Evolutionary conservation across 2,797 vertebrate genomes (phyloP), one percentile per base, ranked within the genome.

Genomic region (Denticeps clupeoides): DNA sequence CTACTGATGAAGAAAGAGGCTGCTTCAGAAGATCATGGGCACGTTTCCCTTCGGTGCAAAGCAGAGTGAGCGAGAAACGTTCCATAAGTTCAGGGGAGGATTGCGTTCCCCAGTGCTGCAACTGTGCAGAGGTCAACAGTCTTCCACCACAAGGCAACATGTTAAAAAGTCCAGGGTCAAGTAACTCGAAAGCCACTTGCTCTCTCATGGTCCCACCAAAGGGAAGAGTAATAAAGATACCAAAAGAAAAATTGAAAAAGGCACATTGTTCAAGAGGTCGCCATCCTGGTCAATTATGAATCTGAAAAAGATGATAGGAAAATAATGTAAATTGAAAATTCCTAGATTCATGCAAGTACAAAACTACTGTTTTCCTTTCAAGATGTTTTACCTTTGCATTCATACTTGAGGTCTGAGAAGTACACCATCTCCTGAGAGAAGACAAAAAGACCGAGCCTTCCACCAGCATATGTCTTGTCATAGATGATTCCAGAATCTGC

Each of bases 371-470:
- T 5, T 25, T 25, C 24, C 21, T 8, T 21, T 11, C 7, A 21
- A 24, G 27, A 11, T 7, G 7, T 49, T 79, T 79, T 82, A 99
- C 95, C 95, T 97, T 82, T 87, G 71, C 94, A 98, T 81, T 97
- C 91, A 11, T 99, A 99, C 89, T 97, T 98, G 71, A 99, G 86
- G 68, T 97, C 94, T 9, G 95, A 99, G 80, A 99, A 99, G 86
- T 97, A 98, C 67, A 94, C 92, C 93, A 96, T 95, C 85, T 98
- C 95, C 80, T 99, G 94, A 60, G 95, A 99, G 81, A 99, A 98
- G 69, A 98, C 90, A 32, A 97, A 99, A 56, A 99, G 68, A 57
- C 95, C 95, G 68, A 99, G 82, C 58, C 95, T 83, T 45, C 95
- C 95, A 32, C 95, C 95, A 41, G 94, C 88, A 1, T 94, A 98